A percentile compares a stretch with the other conserved stretches of the same genome.
Conservation (phyloP, 1,140 invertebrate species). For the Reticulitermes speratus region DNA sequence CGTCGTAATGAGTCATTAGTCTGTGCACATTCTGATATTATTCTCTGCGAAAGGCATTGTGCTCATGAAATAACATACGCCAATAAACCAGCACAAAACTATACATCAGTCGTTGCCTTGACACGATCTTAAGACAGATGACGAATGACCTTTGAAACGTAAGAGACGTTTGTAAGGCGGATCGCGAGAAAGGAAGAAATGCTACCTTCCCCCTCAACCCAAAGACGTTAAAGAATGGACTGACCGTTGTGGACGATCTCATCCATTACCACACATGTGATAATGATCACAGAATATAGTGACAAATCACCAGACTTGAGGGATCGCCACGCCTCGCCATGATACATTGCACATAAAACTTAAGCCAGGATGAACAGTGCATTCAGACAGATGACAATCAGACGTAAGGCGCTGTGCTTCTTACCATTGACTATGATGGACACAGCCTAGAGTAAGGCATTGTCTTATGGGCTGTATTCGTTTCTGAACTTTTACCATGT, state of each 20-base stretch:
- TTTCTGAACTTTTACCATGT: no score
- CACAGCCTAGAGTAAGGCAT: no score
- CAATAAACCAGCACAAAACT: no score
- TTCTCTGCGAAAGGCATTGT: background rate
- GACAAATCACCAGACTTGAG: slow-evolving; percentile 6
- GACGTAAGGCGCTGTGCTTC: no score
- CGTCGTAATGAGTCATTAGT: no score
- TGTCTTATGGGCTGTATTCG: no score
- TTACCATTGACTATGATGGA: no score
- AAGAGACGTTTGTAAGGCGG: slow-evolving; percentile 8
- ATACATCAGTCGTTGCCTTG: background rate
- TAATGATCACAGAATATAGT: slow-evolving; percentile 6
- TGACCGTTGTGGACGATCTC: background rate
- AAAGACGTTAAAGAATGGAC: background rate
- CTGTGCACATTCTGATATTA: no score
- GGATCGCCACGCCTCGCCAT: background rate
- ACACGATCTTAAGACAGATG: background rate
- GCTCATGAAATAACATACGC: background rate
- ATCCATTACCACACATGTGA: slow-evolving; percentile 15
- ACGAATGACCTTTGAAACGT: background rate
- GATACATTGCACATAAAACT: background rate
- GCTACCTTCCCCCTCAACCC: background rate
- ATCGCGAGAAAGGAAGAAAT: background rate
- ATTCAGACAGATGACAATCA: background rate
- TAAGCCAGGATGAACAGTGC: background rate